A percentile compares a stretch with the other conserved stretches of the same genome.
Conservation (phyloP, 2,797 vertebrate genomes). For the Diplodus puntazzo region DNA sequence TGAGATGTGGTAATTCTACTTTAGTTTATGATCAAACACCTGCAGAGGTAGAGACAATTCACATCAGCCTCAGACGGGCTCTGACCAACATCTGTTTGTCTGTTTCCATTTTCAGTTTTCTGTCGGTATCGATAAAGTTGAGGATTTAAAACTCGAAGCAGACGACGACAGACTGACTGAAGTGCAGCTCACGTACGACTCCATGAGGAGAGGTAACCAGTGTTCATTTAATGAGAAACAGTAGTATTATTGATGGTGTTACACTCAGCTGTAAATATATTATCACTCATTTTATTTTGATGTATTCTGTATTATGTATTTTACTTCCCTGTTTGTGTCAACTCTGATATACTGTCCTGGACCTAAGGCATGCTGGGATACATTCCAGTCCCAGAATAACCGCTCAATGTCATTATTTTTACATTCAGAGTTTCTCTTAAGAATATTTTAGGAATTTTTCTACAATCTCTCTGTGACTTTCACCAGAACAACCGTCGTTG, state of each 20-base stretch:
- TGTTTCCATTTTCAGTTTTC: constrained; percentile 87
- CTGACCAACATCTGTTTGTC: background rate
- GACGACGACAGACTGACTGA: constrained; percentile 78
- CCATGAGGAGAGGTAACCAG: constrained; percentile 86
- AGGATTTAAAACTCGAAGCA: constrained; percentile 84
- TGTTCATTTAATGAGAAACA: background rate
- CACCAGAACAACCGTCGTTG: background rate
- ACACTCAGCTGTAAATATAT: background rate
- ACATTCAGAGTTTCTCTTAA: too few relatives aligned
- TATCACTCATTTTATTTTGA: background rate
- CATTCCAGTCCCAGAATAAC: too few relatives aligned
- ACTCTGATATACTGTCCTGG: too few relatives aligned
- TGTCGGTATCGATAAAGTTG: constrained; percentile 88
- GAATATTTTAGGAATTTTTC: too few relatives aligned
- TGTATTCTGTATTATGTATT: background rate
- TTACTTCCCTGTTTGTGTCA: too few relatives aligned
- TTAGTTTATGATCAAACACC: background rate
- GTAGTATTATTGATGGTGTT: too few relatives aligned
- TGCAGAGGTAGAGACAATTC: too few relatives aligned
- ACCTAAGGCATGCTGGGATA: too few relatives aligned
- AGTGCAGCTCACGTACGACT: constrained; percentile 82
- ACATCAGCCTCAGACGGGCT: too few relatives aligned
- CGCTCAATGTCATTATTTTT: too few relatives aligned
- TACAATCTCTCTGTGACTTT: background rate
- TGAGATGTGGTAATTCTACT: background rate